Conservation (phyloP, 2,113 vertebrate genomes). For the Thunnus thynnus region DNA sequence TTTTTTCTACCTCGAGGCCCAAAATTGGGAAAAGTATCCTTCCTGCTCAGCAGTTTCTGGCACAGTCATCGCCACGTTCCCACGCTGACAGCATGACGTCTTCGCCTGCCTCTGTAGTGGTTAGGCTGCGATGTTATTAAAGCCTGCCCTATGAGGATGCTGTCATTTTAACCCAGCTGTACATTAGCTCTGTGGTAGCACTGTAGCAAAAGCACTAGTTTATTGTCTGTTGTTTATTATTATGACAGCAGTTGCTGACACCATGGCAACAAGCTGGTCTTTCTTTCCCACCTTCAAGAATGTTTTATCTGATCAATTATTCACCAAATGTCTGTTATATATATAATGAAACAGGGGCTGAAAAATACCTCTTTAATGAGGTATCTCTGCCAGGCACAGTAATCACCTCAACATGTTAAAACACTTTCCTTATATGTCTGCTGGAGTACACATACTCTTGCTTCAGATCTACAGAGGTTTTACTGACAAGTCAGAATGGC, state of each 20-base stretch:
- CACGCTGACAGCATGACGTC: conserved; percentile 79
- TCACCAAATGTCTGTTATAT: neutral
- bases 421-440: neutral
- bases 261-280: conserved; percentile 64
- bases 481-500: neutral
- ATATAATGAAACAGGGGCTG: neutral
- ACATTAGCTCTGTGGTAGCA: conserved; percentile 62
- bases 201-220: conserved; percentile 43
- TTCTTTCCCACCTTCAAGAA: conserved; percentile 1
- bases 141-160: conserved; percentile 67
- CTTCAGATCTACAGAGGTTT: neutral
- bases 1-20: conserved; percentile 46
- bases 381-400: conserved; percentile 6
- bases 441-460: neutral
- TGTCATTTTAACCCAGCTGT: conserved; percentile 75
- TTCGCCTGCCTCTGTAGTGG: conserved; percentile 72
- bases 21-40: conserved; percentile 62
- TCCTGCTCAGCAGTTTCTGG: conserved; percentile 69
- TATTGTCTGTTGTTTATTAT: conserved; percentile 73
- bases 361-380: conserved; percentile 2
- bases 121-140: conserved; percentile 71
- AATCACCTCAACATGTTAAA: conserved; percentile 42
- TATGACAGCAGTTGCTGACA: conserved; percentile 49
- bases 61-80: conserved; percentile 64
- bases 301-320: conserved; percentile 10